Base-by-base conservation (phyloP, 2,113 vertebrate species). In the Ochotona princeps region DNA sequence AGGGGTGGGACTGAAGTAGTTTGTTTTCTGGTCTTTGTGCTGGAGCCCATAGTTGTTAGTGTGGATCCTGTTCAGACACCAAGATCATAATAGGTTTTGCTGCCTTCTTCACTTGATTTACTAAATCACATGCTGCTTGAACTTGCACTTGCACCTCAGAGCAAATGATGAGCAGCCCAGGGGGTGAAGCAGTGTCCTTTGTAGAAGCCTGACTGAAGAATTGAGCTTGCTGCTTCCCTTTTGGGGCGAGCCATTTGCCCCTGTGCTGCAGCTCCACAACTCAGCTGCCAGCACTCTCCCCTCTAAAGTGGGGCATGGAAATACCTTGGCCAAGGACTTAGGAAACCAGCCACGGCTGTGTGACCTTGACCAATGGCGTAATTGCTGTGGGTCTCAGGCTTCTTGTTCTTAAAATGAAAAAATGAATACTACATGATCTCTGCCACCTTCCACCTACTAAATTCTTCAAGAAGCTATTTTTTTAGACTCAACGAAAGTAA, bases 161-260 rank as follows among this genome's bases (percentile, higher is more conserved):
- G 69, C 92, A 94, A 25, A 72, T 69, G 44, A 87, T 92, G 84
- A 7, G 76, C 54, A 89, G 38, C 86, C 54, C 23, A 60, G 72
- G 67, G 67, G 26, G n/a, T 90, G 61, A 84, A 95, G 75, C 49
- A 49, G 7, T 93, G 63, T 94, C 93, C 86, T 89, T 84, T 82
- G 72, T 54, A 79, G 69, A 79, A 87, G 26, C 66, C 74, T 80
- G 25, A 69, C 57, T 0, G 1, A n/a, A 91, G 95, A 82, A 88
- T 65, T 26, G 63, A 88, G 78, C 57, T 80, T 73, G n/a, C 76
- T 84, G 9, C 63, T 95, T 49, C 73, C 38, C 35, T 66, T 54
- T 83, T 49, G 75, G 69, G 30, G 38, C 78, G 76, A 70, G 51
- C n/a, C 38, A 1, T 57, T 81, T 84, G 78, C 18, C 67, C 66